phyloP scores from a whole-genome alignment of 2,797 vertebrate species.

The Lacerta bilineata region DNA sequence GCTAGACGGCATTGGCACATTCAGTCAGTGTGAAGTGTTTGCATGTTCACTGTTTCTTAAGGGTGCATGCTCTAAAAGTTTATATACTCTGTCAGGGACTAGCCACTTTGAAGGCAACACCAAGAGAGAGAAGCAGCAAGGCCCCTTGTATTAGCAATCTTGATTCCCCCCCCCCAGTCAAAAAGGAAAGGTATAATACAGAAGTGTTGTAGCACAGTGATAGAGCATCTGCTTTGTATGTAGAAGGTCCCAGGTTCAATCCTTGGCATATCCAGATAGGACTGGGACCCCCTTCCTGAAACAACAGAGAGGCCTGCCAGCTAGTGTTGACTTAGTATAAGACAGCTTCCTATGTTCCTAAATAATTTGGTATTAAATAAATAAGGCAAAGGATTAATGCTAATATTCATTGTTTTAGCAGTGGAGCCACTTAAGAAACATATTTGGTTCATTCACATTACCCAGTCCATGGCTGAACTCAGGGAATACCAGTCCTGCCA shows the following conservation, averaged over 20 bases:
- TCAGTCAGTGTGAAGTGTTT: background rate
- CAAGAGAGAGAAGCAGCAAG: background rate
- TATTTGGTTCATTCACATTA: background rate
- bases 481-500: constrained; percentile 2
- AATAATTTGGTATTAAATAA: background rate
- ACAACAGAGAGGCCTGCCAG: too few species aligned
- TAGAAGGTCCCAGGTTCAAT: too few species aligned
- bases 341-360: background rate
- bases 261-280: too few species aligned
- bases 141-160: background rate
- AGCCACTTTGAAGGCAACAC: background rate
- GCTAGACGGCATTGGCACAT: background rate
- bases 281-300: too few species aligned
- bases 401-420: background rate
- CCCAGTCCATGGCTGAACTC: background rate
- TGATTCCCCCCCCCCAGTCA: background rate
- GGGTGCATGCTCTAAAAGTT: background rate
- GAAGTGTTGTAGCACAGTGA: too few species aligned
- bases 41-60: background rate
- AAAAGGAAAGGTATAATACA: background rate
- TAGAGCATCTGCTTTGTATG: too few species aligned
- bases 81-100: background rate
- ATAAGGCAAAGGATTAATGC: background rate
- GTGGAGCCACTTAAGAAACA: background rate
- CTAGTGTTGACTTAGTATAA: too few species aligned